A percentile compares a stretch with the other conserved stretches of the same genome.
Conservation (phyloP, 2,113 vertebrate species). For the Tachysurus fulvidraco region DNA sequence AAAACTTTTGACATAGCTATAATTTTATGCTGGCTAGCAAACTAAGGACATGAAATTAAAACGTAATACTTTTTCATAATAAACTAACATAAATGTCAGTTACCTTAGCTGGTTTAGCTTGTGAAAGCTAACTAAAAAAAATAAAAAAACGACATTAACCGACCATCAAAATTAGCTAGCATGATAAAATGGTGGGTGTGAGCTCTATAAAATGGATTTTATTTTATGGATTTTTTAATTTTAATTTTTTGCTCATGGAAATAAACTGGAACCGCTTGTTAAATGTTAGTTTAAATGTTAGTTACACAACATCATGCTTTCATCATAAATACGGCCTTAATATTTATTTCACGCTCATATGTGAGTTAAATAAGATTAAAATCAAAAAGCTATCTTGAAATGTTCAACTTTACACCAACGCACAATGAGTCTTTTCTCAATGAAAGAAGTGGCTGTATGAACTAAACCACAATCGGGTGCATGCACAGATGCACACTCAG, state of each 20-base stretch:
- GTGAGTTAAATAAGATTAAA: slow-evolving; percentile 13
- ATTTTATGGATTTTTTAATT: too few relatives aligned
- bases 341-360: background rate
- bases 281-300: too few relatives aligned
- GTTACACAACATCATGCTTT: background rate
- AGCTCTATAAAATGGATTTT: too few relatives aligned
- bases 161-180: background rate
- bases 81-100: background rate
- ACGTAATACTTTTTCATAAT: background rate
- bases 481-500: slow-evolving; percentile 27
- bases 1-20: background rate
- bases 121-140: background rate
- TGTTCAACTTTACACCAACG: background rate
- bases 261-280: background rate
- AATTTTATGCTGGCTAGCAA: background rate
- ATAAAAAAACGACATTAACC: background rate
- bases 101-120: background rate
- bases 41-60: background rate
- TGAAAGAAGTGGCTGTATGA: slow-evolving; percentile 51
- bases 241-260: background rate
- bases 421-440: slow-evolving; percentile 3
- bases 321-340: background rate
- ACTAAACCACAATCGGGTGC: background rate
- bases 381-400: slow-evolving; percentile 31
- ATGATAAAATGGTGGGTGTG: background rate